Conservation (phyloP, 2,797 vertebrate genomes). For the Danio aesculapii region DNA sequence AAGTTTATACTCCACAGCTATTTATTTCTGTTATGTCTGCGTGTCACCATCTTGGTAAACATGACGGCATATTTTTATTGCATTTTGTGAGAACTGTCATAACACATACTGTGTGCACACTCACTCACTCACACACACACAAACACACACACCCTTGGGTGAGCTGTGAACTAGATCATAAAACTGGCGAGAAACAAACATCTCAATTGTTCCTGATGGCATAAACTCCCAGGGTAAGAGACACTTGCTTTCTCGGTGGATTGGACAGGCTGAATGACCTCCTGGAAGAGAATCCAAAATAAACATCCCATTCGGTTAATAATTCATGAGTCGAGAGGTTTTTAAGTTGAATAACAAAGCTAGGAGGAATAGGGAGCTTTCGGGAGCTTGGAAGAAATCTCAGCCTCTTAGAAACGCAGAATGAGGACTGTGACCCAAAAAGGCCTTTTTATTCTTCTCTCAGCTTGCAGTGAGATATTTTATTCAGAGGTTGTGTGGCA, state of each 20-base stretch:
- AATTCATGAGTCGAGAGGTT: slow-evolving; percentile 37
- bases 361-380: slow-evolving; percentile 9
- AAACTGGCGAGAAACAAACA: background rate
- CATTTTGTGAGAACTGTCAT: slow-evolving; percentile 4
- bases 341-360: slow-evolving; percentile 38
- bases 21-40: slow-evolving; percentile 23
- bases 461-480: slow-evolving; percentile 68
- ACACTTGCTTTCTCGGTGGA: background rate
- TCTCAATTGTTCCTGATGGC: background rate
- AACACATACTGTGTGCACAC: slow-evolving; percentile 6
- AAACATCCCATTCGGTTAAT: slow-evolving; percentile 24
- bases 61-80: slow-evolving; percentile 16
- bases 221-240: slow-evolving; percentile 8
- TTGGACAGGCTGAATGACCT: slow-evolving; percentile 4
- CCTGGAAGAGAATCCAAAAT: slow-evolving; percentile 31
- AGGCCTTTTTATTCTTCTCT: slow-evolving; percentile 54
- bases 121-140: slow-evolving; percentile 2
- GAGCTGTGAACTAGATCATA: slow-evolving; percentile 15
- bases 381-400: slow-evolving; percentile 28
- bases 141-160: slow-evolving; percentile 57
- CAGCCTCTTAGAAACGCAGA: slow-evolving; percentile 50
- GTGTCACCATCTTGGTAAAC: background rate
- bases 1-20: slow-evolving; percentile 54
- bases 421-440: slow-evolving; percentile 65
- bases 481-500: slow-evolving; percentile 71